These are phyloP conservation scores for Pelecanus crispus DNA, from an alignment of 2,113 vertebrate genomes.

Conservation along the genomic window DNA sequence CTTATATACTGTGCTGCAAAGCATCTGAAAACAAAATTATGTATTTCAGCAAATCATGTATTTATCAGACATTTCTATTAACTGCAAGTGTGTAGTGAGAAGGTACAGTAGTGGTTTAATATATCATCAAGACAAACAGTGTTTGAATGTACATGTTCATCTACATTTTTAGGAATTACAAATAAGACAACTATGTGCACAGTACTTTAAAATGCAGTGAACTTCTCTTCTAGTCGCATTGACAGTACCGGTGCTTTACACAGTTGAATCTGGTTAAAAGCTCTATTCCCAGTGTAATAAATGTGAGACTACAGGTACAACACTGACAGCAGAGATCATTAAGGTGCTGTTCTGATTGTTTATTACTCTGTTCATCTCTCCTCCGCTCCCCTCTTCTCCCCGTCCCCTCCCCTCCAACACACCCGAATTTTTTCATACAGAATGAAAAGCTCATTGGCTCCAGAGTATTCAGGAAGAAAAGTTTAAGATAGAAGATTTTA, in stretches of 20 bases:
- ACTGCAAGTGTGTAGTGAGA: neutral
- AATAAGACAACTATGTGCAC: conserved; percentile 21
- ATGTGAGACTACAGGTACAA: conserved; percentile 24
- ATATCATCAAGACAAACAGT: neutral
- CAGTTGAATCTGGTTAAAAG: conserved; percentile 19
- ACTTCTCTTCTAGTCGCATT: neutral
- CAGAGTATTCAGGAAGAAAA: conserved; percentile 5
- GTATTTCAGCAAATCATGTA: neutral
- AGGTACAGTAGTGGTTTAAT: conserved; percentile 13
- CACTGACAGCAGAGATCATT: conserved; percentile 34
- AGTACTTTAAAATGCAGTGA: conserved; percentile 30
- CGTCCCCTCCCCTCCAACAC: neutral
- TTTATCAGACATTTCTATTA: conserved; percentile 3
- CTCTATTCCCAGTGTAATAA: conserved; percentile 11
- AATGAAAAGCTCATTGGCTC: neutral
- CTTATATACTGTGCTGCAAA: neutral
- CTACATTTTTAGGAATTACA: conserved; percentile 30
- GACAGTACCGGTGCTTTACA: conserved; percentile 2
- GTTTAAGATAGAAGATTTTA: neutral
- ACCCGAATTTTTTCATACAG: neutral
- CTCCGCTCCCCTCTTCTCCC: neutral
- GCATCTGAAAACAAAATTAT: neutral
- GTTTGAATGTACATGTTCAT: conserved; percentile 6
- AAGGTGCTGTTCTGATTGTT: conserved; percentile 31
- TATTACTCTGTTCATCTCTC: neutral